These are phyloP conservation scores for Alentia gelatinosa DNA, from an alignment of 2,888 invertebrate genomes.

Conservation along the genomic window DNA sequence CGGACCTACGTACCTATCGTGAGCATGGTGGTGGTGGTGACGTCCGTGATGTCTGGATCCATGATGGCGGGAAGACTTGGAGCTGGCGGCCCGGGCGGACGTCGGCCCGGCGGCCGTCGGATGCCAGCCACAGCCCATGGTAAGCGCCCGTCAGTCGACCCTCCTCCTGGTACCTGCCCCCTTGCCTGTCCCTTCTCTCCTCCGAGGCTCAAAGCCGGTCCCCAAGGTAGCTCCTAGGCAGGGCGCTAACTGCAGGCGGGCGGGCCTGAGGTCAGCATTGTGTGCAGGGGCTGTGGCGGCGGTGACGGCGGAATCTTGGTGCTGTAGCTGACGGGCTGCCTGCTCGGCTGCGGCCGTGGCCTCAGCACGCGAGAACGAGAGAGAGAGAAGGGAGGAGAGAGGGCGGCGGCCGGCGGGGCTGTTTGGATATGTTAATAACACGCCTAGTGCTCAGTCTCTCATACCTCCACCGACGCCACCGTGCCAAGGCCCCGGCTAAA, in stretches of 20 bases:
- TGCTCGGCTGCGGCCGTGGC: not conserved
- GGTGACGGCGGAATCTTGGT: not conserved
- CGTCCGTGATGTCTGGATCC: conserved; percentile 20
- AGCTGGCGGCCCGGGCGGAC: not conserved
- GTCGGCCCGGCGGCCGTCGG: conserved; percentile 47
- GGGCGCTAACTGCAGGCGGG: not conserved
- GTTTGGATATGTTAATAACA: conserved; percentile 50
- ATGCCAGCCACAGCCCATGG: conserved; percentile 43
- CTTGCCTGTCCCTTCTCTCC: not conserved
- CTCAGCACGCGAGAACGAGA: not conserved
- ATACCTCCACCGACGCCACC: not conserved
- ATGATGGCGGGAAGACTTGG: conserved; percentile 31
- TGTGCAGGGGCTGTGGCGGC: not conserved
- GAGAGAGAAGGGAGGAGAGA: conserved; percentile 16
- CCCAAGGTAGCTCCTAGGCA: not conserved
- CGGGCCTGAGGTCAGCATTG: not conserved
- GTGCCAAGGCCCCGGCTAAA: not conserved
- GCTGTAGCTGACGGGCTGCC: not conserved
- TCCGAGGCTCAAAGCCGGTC: not conserved
- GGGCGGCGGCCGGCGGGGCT: not conserved
- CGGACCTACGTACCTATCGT: conserved; percentile 33
- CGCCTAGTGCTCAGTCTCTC: not conserved
- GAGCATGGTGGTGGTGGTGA: conserved; percentile 32
- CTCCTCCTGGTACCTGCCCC: not conserved
- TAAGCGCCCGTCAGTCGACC: not conserved